phyloP scores from a whole-genome alignment of 2,888 invertebrate species.

The Macrosoma leucophasiata region DNA sequence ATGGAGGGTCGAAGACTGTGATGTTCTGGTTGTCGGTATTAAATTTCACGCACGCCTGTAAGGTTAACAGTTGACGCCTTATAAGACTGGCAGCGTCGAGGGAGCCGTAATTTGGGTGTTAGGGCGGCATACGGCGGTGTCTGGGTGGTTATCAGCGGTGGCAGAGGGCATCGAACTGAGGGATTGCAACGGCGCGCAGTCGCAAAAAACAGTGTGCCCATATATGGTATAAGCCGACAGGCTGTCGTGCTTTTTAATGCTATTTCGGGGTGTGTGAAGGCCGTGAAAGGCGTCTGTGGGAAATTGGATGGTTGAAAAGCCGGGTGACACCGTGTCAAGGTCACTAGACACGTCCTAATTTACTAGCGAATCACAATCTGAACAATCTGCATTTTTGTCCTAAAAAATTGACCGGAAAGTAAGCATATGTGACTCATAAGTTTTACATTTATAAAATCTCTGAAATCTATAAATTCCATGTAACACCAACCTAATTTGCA shows the following conservation, averaged over 20 bases:
- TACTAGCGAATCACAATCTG: too few species aligned
- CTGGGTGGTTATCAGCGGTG: conserved; percentile 41
- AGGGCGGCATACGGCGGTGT: conserved; percentile 24
- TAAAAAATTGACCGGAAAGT: too few species aligned
- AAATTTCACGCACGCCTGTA: conserved; percentile 66
- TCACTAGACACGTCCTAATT: conserved; percentile 21
- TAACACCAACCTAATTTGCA: too few species aligned
- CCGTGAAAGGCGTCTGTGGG: conserved; percentile 30
- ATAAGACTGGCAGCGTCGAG: conserved; percentile 46
- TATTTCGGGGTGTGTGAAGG: conserved; percentile 47
- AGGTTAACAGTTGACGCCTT: conserved; percentile 67
- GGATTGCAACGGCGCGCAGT: conserved; percentile 66
- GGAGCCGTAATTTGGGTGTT: conserved; percentile 24
- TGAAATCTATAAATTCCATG: too few species aligned
- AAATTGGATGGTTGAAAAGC: conserved; percentile 11
- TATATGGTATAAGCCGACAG: conserved; percentile 64
- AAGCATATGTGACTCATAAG: too few species aligned
- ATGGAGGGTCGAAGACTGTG: conserved; percentile 6
- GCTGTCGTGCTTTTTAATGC: conserved; percentile 42
- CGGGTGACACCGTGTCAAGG: conserved; percentile 57
- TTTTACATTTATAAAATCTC: too few species aligned
- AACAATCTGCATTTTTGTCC: too few species aligned
- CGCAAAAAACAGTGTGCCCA: conserved; percentile 69
- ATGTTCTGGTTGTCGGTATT: conserved; percentile 44
- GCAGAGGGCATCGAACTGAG: conserved; percentile 64